Conservation (phyloP, 2,888 invertebrate genomes). For the Mythimna pallens region DNA sequence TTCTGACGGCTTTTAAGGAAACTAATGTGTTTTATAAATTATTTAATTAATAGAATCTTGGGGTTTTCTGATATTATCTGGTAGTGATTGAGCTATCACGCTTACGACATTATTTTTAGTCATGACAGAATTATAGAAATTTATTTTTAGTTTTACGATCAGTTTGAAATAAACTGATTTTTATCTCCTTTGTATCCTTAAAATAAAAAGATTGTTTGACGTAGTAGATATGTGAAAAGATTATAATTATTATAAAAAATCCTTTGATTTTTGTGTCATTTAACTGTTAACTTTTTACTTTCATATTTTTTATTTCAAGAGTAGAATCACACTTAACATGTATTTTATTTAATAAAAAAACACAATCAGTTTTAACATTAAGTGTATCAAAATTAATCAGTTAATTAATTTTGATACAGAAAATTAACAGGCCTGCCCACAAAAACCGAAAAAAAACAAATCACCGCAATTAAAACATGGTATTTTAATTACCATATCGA, state of each 20-base stretch:
- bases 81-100: conserved; percentile 1
- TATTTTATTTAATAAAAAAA: not conserved
- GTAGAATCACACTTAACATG: not conserved
- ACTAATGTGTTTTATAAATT: conserved; percentile 7
- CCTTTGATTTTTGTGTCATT: not conserved
- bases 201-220: not conserved
- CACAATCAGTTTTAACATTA: not conserved
- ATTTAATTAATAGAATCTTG: conserved; percentile 9
- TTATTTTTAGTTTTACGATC: not conserved
- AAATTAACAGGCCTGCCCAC: no score
- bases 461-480: conserved; percentile 9
- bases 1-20: conserved; percentile 45
- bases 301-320: not conserved
- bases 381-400: no score
- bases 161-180: not conserved
- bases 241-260: not conserved
- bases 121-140: not conserved
- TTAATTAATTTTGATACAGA: no score
- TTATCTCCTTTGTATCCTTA: conserved; percentile 14
- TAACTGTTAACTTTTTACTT: not conserved
- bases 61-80: conserved; percentile 1
- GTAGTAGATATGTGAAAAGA: not conserved
- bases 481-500: conserved; percentile 16
- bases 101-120: not conserved
- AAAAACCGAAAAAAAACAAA: not conserved